Conservation (phyloP, 2,797 vertebrate genomes). For the Capromys pilorides region DNA sequence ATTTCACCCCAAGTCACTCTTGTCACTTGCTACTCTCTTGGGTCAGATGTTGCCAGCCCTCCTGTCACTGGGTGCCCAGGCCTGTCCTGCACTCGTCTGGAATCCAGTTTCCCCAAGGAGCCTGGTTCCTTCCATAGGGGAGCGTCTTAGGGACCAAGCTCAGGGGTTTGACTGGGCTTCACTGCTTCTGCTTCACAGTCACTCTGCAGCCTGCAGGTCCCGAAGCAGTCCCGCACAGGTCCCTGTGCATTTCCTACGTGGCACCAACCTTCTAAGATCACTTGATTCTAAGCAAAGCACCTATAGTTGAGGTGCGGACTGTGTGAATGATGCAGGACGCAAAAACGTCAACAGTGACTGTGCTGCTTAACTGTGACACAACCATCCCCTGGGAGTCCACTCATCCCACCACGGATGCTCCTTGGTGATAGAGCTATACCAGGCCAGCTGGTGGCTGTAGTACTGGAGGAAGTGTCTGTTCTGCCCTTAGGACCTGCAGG, state of each 20-base stretch:
- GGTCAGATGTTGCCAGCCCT: not conserved
- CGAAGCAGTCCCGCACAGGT: not conserved
- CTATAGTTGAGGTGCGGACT: not conserved
- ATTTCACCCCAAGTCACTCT: not conserved
- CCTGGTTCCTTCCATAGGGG: not conserved
- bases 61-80: not conserved
- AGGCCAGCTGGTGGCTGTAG: not conserved
- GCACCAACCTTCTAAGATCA: not conserved
- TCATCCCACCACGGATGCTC: not conserved
- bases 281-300: not conserved
- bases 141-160: not conserved
- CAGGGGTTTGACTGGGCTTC: not conserved
- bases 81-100: not conserved
- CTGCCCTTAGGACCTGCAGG: constrained; percentile 89
- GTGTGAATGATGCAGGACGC: not conserved
- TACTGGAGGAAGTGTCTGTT: constrained; percentile 27
- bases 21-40: not conserved
- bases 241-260: not conserved
- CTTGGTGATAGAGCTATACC: not conserved
- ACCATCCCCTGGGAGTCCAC: not conserved
- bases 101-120: not conserved
- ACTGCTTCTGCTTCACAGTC: not conserved
- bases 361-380: not conserved
- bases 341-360: not conserved
- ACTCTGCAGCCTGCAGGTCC: not conserved